Evolutionary conservation across 2,113 vertebrate genomes (phyloP), one percentile per base, ranked within the genome.

Genomic region (Hyla sarda): DNA sequence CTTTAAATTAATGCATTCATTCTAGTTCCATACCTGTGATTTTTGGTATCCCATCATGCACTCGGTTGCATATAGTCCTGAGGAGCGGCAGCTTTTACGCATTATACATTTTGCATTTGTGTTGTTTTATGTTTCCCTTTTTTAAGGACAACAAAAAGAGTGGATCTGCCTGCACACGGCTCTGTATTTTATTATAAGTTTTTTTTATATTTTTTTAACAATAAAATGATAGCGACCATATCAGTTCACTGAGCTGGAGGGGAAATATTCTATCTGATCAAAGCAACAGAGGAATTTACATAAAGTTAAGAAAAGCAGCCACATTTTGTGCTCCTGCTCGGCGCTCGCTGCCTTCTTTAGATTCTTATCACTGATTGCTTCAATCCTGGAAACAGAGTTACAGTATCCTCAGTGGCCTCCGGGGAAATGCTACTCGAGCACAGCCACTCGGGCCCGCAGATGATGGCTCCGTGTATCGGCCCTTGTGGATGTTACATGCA

Each of bases 261-360:
- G 62, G 71, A 69, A 86, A 78, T 80, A 72, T 78, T 80, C 84
- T 86, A 86, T 86, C 84, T 86, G 84, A 86, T 86, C 84, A 86
- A 86, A 86, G 84, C 84, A 86, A 80, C 84, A 86, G 84, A 72
- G 32, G n/a, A 81, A 86, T 86, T 86, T 86, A 86, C 84, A 86
- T 86, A 86, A 80, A 86, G 84, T 86, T 80, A 72, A 80, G 84
- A 58, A 78, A 86, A 86, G 76, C 84, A 28, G 30, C 75, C 47
- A 73, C 62, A 60, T 45, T 71, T 48, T 45, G 23, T 45, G 76
- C 76, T 80, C 32, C 32, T 80, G 48, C 23, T 65, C 50, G 62
- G 37, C 69, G 76, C 75, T 69, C 17, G 84, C 76, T 73, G 83
- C 21, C 73, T 78, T 48, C 65, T 67, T 86, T 73, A 80, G 84